Evolutionary conservation across 1,140 invertebrate species (phyloP).

Genomic region (Aphelinus certus): DNA sequence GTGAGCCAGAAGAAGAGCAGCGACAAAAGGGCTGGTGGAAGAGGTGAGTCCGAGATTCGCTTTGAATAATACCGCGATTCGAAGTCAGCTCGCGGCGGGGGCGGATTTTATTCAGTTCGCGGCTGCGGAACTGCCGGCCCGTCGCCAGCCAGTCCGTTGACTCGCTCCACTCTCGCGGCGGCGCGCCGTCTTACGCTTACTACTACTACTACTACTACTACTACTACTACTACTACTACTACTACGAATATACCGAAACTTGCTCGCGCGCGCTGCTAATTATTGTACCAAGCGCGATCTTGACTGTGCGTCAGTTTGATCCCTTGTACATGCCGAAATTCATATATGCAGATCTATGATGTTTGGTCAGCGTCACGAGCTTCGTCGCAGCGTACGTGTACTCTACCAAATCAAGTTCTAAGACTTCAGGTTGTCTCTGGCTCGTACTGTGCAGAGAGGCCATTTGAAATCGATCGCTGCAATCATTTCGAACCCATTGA

Average conservation of each 20-base stretch:
- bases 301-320: constrained; percentile 32
- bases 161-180: constrained; percentile 36
- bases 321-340: constrained; percentile 5
- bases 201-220: too few relatives aligned
- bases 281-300: constrained; percentile 47
- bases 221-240: too few relatives aligned
- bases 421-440: too few relatives aligned
- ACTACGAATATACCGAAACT: not conserved
- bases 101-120: constrained; percentile 61
- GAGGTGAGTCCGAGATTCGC: constrained; percentile 50
- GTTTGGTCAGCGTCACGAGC: too few relatives aligned
- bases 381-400: too few relatives aligned
- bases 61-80: constrained; percentile 65
- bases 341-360: too few relatives aligned
- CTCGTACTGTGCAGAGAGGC: too few relatives aligned
- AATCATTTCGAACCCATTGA: too few relatives aligned
- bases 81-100: constrained; percentile 45
- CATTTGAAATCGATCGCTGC: too few relatives aligned
- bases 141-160: constrained; percentile 61
- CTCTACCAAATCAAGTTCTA: too few relatives aligned
- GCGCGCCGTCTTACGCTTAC: not conserved
- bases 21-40: constrained; percentile 2
- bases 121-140: constrained; percentile 55
- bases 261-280: constrained; percentile 47
- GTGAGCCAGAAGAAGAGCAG: constrained; percentile 22